Percentiles rank a stretch among this genome's conserved stretches.
Conservation (phyloP, 2,113 vertebrate genomes). For the Agelaius tricolor region DNA sequence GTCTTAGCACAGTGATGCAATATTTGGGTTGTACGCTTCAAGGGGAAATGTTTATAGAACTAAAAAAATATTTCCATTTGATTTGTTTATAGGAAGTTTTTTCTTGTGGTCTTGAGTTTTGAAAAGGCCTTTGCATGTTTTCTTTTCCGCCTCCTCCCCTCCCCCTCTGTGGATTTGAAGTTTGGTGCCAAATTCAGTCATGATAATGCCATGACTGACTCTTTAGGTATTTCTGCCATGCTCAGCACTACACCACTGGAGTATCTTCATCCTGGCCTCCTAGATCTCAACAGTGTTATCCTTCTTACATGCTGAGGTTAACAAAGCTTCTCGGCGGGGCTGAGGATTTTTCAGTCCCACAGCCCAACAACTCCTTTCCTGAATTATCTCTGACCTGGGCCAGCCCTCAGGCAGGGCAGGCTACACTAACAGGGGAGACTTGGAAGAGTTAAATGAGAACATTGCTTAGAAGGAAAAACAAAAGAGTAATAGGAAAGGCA, state of each 20-base stretch:
- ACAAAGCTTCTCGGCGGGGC: rapidly evolving
- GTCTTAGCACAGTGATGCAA: slow-evolving; percentile 65
- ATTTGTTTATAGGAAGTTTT: slow-evolving; percentile 70
- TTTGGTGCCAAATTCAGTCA: slow-evolving; percentile 40
- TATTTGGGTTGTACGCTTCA: slow-evolving; percentile 68
- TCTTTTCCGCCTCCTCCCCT: slow-evolving; percentile 26
- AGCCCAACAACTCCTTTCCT: background rate
- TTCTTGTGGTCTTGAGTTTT: slow-evolving; percentile 67
- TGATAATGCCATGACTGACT: slow-evolving; percentile 45
- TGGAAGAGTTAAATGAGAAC: slow-evolving; percentile 70
- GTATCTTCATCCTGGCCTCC: background rate
- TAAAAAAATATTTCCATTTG: slow-evolving; percentile 71
- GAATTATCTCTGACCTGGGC: background rate
- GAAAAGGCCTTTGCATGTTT: slow-evolving; percentile 60
- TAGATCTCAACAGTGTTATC: background rate
- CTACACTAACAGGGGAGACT: background rate
- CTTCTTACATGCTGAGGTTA: background rate
- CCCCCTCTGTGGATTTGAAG: slow-evolving; percentile 5
- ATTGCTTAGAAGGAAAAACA: slow-evolving; percentile 72
- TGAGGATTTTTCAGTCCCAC: background rate
- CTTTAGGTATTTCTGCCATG: slow-evolving; percentile 35
- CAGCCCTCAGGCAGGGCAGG: background rate
- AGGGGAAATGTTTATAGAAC: slow-evolving; percentile 67
- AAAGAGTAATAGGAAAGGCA: slow-evolving; percentile 77
- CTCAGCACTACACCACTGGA: background rate